phyloP scores from a whole-genome alignment of 2,888 invertebrate species.

The Xylota segnis region DNA sequence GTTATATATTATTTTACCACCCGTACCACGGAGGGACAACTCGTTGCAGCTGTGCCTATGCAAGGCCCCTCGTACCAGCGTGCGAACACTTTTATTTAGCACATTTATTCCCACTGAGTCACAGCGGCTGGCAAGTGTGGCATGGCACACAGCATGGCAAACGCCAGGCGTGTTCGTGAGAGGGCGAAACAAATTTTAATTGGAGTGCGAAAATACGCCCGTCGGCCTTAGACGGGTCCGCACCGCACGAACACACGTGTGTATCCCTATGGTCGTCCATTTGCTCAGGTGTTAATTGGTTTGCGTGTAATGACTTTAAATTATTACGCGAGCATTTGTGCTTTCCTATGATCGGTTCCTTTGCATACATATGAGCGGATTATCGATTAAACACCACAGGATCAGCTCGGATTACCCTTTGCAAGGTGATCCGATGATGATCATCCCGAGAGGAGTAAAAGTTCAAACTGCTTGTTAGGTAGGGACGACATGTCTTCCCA shows the following conservation, averaged over 20 bases:
- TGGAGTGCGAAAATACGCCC: slow-evolving; percentile 77
- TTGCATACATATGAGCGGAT: slow-evolving; percentile 39
- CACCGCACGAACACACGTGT: slow-evolving; percentile 18
- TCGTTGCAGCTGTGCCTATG: slow-evolving; percentile 18
- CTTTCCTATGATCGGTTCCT: slow-evolving; percentile 13
- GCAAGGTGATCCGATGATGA: neutral
- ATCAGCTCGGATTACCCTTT: neutral
- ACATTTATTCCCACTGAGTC: slow-evolving; percentile 48
- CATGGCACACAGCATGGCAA: slow-evolving; percentile 30
- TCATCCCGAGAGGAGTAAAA: neutral
- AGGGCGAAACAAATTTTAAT: slow-evolving; percentile 77
- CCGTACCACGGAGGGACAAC: slow-evolving; percentile 27
- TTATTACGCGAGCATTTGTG: slow-evolving; percentile 69
- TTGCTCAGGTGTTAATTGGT: slow-evolving; percentile 78
- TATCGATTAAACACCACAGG: slow-evolving; percentile 32
- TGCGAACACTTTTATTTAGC: slow-evolving; percentile 59
- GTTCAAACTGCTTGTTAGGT: neutral
- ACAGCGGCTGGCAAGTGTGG: slow-evolving; percentile 41
- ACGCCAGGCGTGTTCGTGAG: slow-evolving; percentile 63
- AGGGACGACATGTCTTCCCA: neutral
- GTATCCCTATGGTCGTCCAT: slow-evolving; percentile 45
- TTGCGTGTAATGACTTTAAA: slow-evolving; percentile 78
- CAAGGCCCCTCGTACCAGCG: slow-evolving; percentile 17
- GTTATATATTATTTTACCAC: slow-evolving; percentile 44
- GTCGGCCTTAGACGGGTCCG: slow-evolving; percentile 1